Conservation (phyloP, 2,113 vertebrate species). For the Mesembrinibis cayennensis region DNA sequence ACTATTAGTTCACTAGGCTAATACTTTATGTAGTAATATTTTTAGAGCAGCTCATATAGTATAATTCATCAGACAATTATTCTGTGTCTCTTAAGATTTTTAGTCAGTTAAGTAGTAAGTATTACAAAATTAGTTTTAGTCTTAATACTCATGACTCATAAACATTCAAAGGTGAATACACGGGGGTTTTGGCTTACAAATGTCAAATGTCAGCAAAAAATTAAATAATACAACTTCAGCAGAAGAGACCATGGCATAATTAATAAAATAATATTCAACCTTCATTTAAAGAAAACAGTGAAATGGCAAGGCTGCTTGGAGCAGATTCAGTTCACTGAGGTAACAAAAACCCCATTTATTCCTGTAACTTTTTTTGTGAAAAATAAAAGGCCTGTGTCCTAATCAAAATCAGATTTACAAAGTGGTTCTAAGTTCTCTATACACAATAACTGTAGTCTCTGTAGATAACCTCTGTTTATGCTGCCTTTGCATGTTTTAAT, state of each 20-base stretch:
- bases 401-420: neutral
- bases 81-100: conserved; percentile 31
- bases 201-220: conserved; percentile 1
- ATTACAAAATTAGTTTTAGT: conserved; percentile 13
- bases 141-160: conserved; percentile 4
- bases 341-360: neutral
- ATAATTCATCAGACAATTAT: conserved; percentile 39
- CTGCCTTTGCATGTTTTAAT: neutral
- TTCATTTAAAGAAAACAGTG: neutral
- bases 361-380: neutral
- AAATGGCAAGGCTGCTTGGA: neutral
- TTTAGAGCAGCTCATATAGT: neutral
- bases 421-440: neutral
- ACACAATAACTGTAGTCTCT: neutral
- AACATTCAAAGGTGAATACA: neutral
- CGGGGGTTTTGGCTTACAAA: neutral
- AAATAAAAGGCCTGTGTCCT: neutral
- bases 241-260: neutral
- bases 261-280: neutral
- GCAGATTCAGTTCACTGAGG: neutral
- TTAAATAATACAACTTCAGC: neutral
- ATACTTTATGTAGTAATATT: neutral
- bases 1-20: conserved; percentile 12
- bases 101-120: conserved; percentile 21
- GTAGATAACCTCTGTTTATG: neutral